A percentile compares a stretch with the other conserved stretches of the same genome.
phyloP scores from a whole-genome alignment of 2,888 invertebrate genomes.

The Cryptops parisi region DNA sequence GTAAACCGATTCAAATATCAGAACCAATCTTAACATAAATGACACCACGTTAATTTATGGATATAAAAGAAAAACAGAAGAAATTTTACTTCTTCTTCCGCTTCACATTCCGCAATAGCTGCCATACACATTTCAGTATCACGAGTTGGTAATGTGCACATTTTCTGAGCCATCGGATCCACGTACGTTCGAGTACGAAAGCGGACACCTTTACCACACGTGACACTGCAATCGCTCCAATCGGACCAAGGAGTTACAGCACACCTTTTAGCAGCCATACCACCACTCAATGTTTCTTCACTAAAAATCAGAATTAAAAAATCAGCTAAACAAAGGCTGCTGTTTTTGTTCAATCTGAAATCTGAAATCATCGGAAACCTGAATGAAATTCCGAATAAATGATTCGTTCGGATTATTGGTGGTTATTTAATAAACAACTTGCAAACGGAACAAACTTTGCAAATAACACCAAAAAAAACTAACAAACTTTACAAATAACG shows the following conservation, averaged over 20 bases:
- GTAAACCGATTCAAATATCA: neutral
- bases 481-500: too few relatives aligned
- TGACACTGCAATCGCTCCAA: conserved; percentile 37
- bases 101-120: conserved; percentile 26
- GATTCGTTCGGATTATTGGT: too few relatives aligned
- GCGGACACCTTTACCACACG: conserved; percentile 38
- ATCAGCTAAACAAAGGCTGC: too few relatives aligned
- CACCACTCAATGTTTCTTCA: neutral
- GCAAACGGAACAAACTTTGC: too few relatives aligned
- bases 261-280: conserved; percentile 27
- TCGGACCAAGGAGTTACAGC: conserved; percentile 35
- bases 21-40: too few relatives aligned
- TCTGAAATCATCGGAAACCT: too few relatives aligned
- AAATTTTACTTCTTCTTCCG: neutral
- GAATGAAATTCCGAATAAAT: too few relatives aligned
- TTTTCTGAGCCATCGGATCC: conserved; percentile 27
- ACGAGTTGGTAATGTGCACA: conserved; percentile 21
- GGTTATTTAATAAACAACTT: too few relatives aligned
- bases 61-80: neutral
- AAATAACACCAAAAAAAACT: too few relatives aligned
- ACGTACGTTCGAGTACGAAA: conserved; percentile 53
- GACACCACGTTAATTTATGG: neutral
- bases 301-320: too few relatives aligned
- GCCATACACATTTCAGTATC: conserved; percentile 27
- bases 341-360: too few relatives aligned